phyloP scores from a whole-genome alignment of 2,888 invertebrate genomes.

The Poecilus cupreus region DNA sequence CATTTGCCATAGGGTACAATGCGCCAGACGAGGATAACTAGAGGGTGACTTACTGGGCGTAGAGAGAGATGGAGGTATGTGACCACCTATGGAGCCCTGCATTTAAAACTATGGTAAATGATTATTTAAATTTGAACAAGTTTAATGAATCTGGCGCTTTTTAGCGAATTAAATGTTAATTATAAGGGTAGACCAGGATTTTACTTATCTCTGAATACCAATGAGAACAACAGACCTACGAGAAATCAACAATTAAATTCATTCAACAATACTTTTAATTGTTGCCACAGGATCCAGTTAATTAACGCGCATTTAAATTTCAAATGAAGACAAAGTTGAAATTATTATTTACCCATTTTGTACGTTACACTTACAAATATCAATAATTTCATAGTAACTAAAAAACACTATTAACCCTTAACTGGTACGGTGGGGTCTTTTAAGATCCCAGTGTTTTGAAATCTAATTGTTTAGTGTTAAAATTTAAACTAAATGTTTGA shows the following conservation, averaged over 20 bases:
- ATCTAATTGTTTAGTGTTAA: too few species aligned
- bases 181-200: constrained; percentile 42
- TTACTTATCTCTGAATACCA: constrained; percentile 50
- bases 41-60: constrained; percentile 25
- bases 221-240: constrained; percentile 4
- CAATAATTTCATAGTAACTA: too few species aligned
- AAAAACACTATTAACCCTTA: too few species aligned
- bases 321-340: background rate
- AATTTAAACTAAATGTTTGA: too few species aligned
- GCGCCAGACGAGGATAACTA: constrained; percentile 10
- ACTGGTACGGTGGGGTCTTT: too few species aligned
- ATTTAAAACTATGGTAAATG: constrained; percentile 54
- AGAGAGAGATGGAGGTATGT: constrained; percentile 20
- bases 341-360: too few species aligned
- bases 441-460: too few species aligned
- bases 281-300: background rate
- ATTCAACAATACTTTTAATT: constrained; percentile 40
- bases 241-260: background rate
- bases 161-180: constrained; percentile 57
- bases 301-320: constrained; percentile 3
- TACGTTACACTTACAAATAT: too few species aligned
- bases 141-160: constrained; percentile 51
- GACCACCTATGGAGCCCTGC: constrained; percentile 57
- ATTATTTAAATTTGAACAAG: constrained; percentile 59
- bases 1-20: constrained; percentile 49